Conservation (phyloP, 1,140 invertebrate genomes). For the Halyomorpha halys region DNA sequence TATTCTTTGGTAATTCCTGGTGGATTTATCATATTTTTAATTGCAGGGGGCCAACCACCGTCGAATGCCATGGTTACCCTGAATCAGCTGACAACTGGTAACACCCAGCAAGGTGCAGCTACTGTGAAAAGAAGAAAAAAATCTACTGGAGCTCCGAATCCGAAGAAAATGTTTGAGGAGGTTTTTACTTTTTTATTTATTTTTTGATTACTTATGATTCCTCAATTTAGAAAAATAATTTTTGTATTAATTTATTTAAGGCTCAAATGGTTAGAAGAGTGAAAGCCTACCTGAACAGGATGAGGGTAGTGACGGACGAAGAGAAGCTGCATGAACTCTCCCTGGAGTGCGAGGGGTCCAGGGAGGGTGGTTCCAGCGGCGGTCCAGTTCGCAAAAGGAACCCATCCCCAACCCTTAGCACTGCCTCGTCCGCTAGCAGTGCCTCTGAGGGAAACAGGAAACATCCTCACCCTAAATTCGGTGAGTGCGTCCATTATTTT, state of each 20-base stretch:
- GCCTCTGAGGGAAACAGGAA: slow-evolving; percentile 64
- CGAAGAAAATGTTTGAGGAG: slow-evolving; percentile 98
- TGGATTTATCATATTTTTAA: no score
- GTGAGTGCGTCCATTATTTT: no score
- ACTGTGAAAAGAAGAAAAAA: slow-evolving; percentile 87
- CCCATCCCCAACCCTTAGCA: slow-evolving; percentile 78
- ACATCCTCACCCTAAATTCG: slow-evolving; percentile 50
- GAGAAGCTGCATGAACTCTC: slow-evolving; percentile 79
- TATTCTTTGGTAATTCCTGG: no score
- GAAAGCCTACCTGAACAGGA: slow-evolving; percentile 86
- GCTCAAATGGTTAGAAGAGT: slow-evolving; percentile 94
- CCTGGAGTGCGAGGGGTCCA: slow-evolving; percentile 72
- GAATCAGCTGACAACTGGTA: slow-evolving; percentile 67
- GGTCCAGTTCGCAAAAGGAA: slow-evolving; percentile 54
- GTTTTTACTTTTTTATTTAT: slow-evolving; percentile 34
- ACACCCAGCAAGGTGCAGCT: slow-evolving; percentile 40
- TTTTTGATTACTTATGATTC: not conserved
- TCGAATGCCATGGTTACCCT: slow-evolving; percentile 79
- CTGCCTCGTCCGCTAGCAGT: slow-evolving; percentile 78
- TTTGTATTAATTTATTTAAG: slow-evolving; percentile 33
- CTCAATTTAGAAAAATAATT: not conserved
- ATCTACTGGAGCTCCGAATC: slow-evolving; percentile 80
- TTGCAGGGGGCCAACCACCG: slow-evolving; percentile 62
- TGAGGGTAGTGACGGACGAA: slow-evolving; percentile 87
- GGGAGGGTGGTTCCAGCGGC: slow-evolving; percentile 46